These are phyloP conservation scores for Trachurus trachurus DNA, from an alignment of 2,797 vertebrate species.

Conservation along the genomic window DNA sequence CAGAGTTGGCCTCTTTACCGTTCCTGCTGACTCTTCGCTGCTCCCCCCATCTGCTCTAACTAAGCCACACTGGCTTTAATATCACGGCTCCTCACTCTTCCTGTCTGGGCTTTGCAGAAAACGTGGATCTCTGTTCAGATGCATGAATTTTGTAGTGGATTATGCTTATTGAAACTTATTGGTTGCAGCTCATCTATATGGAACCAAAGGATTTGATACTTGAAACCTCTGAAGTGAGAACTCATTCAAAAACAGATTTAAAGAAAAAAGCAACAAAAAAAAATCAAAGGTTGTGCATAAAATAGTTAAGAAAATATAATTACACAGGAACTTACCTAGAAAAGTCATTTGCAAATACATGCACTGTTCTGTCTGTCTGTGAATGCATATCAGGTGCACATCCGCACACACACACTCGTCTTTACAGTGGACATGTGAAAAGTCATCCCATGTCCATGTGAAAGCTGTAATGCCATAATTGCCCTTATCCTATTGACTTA, in stretches of 20 bases:
- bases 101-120: constrained; percentile 27
- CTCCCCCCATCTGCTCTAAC: constrained; percentile 48
- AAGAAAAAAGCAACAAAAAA: not conserved
- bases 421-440: constrained; percentile 70
- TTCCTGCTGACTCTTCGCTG: constrained; percentile 60
- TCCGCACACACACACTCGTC: constrained; percentile 28
- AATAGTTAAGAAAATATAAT: constrained; percentile 3
- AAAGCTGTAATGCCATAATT: constrained; percentile 82
- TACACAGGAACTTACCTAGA: not conserved
- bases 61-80: constrained; percentile 41
- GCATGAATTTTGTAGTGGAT: not conserved
- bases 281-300: not conserved
- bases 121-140: constrained; percentile 31
- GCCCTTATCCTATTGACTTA: constrained; percentile 83
- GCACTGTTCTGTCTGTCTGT: constrained; percentile 10
- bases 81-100: constrained; percentile 20
- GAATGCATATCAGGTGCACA: not conserved
- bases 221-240: constrained; percentile 12
- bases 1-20: constrained; percentile 69
- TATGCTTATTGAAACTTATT: constrained; percentile 13
- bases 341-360: constrained; percentile 13
- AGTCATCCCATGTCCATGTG: constrained; percentile 80
- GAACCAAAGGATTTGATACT: constrained; percentile 23
- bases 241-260: constrained; percentile 28
- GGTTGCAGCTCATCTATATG: constrained; percentile 39